Conservation (phyloP, 2,113 vertebrate species). For the Neomonachus schauinslandi region DNA sequence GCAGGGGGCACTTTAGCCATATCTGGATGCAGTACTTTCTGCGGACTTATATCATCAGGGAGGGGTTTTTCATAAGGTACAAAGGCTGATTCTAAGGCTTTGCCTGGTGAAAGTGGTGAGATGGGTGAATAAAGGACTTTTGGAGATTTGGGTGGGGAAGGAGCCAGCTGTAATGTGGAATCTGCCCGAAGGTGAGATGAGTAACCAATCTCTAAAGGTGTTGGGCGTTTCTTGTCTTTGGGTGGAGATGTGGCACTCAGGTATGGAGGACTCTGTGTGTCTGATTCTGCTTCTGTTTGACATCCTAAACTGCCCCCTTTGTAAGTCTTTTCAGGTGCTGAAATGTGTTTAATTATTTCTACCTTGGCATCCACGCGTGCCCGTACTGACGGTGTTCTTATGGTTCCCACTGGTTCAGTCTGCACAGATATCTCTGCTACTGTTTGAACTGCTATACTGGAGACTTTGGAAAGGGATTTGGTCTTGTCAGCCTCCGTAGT, state of each 20-base stretch:
- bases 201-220: slow-evolving; percentile 94
- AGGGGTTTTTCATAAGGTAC: slow-evolving; percentile 96
- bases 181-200: slow-evolving; percentile 94
- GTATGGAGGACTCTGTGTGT: slow-evolving; percentile 88
- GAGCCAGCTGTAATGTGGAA: slow-evolving; percentile 91
- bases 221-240: slow-evolving; percentile 94
- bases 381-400: slow-evolving; percentile 92
- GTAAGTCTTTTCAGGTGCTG: slow-evolving; percentile 95
- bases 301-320: slow-evolving; percentile 96
- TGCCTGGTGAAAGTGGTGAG: slow-evolving; percentile 95
- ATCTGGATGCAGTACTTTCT: slow-evolving; percentile 94
- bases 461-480: slow-evolving; percentile 93
- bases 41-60: slow-evolving; percentile 92
- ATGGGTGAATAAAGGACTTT: slow-evolving; percentile 95
- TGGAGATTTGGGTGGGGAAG: slow-evolving; percentile 94
- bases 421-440: slow-evolving; percentile 99
- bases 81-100: slow-evolving; percentile 95
- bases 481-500: slow-evolving; percentile 86
- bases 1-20: slow-evolving; percentile 91
- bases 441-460: slow-evolving; percentile 97
- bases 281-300: slow-evolving; percentile 95
- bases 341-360: slow-evolving; percentile 97
- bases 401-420: slow-evolving; percentile 95
- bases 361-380: slow-evolving; percentile 94
- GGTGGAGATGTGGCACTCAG: slow-evolving; percentile 89